These are phyloP conservation scores for Centropristis striata DNA, from an alignment of 2,113 vertebrate genomes.

Conservation along the genomic window DNA sequence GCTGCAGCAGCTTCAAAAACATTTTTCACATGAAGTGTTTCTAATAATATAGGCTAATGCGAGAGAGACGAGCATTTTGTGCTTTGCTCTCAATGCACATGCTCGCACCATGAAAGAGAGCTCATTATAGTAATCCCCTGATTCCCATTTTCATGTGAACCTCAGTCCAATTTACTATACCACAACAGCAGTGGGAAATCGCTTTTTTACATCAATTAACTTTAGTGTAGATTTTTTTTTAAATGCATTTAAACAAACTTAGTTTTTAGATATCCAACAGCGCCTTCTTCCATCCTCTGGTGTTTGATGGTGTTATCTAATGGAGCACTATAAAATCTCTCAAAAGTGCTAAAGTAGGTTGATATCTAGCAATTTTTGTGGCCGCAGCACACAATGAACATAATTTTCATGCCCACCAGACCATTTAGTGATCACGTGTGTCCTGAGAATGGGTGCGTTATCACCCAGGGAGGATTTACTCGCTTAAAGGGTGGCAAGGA, in stretches of 20 bases:
- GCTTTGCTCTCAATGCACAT: not conserved
- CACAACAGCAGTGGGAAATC: conserved; percentile 1
- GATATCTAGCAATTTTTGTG: not conserved
- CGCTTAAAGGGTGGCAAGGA: conserved; percentile 35
- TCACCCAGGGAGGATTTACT: conserved; percentile 28
- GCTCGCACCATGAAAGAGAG: not conserved
- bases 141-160: conserved; percentile 10
- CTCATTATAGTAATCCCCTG: not conserved
- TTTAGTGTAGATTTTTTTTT: not conserved
- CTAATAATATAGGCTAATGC: not conserved
- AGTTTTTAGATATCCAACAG: not conserved
- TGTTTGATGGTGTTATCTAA: not conserved
- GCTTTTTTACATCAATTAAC: not conserved
- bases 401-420: conserved; percentile 41
- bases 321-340: not conserved
- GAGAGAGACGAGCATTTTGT: conserved; percentile 2
- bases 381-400: not conserved
- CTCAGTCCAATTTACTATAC: not conserved
- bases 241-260: not conserved
- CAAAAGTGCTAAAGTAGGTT: conserved; percentile 5
- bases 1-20: not conserved
- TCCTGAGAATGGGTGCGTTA: conserved; percentile 26
- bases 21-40: conserved; percentile 10
- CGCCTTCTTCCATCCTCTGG: not conserved
- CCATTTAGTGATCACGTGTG: conserved; percentile 24